Conservation (phyloP, 1,140 invertebrate genomes). For the Elymnias hypermnestra region DNA sequence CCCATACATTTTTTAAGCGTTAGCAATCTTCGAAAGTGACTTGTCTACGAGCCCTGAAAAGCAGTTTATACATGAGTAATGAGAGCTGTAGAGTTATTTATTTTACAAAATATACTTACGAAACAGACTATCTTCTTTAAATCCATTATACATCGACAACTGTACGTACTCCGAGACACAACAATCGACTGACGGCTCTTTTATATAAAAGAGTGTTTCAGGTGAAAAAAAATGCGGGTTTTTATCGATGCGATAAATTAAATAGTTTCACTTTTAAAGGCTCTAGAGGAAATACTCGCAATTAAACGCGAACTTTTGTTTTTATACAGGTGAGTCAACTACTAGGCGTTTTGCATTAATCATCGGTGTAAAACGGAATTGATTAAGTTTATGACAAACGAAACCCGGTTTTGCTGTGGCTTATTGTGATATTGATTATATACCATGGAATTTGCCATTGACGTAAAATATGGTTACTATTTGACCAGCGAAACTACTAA, state of each 20-base stretch:
- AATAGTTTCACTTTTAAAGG: constrained; percentile 14
- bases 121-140: constrained; percentile 5
- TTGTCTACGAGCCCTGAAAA: too few species aligned
- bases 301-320: constrained; percentile 9
- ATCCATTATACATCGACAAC: constrained; percentile 6
- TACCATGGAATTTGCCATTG: too few species aligned
- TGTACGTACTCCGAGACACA: not conserved
- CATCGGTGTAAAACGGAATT: too few species aligned
- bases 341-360: not conserved
- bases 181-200: not conserved
- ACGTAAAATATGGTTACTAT: too few species aligned
- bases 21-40: too few species aligned
- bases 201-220: not conserved
- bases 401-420: too few species aligned
- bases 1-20: too few species aligned
- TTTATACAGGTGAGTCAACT: constrained; percentile 16
- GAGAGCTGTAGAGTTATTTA: too few species aligned
- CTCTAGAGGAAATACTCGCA: constrained; percentile 11
- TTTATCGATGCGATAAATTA: constrained; percentile 11
- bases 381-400: too few species aligned
- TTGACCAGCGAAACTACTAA: too few species aligned
- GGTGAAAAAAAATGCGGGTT: constrained; percentile 23
- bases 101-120: constrained; percentile 10
- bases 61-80: too few species aligned
- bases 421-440: too few species aligned